Evolutionary conservation across 2,797 vertebrate species (phyloP).

Genomic region (Ctenosaura bakeri): DNA sequence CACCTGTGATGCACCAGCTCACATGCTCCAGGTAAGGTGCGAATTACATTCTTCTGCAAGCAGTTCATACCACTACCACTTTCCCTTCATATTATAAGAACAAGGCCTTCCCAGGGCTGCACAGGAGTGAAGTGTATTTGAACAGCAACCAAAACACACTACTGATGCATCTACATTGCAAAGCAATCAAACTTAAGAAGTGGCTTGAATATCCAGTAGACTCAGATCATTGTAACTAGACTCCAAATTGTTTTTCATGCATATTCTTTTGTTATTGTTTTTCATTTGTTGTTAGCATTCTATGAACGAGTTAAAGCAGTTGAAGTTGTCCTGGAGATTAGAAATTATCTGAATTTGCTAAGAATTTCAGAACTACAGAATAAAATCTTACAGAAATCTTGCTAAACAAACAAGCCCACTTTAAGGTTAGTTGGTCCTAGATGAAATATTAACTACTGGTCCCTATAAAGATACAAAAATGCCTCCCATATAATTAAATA

Average conservation of each 20-base stretch:
- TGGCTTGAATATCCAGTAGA: not conserved
- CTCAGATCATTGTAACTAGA: not conserved
- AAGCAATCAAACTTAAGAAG: constrained; percentile 10
- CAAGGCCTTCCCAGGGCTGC: not conserved
- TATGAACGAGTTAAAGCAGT: not conserved
- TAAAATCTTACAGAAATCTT: not conserved
- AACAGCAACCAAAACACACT: not conserved
- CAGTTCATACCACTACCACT: not conserved
- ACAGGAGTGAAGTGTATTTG: not conserved
- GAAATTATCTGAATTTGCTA: not conserved
- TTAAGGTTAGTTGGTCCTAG: not conserved
- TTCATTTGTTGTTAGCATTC: not conserved
- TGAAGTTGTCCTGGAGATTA: not conserved
- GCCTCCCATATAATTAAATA: not conserved
- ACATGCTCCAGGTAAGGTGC: not conserved
- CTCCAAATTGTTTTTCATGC: not conserved
- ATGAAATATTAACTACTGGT: not conserved
- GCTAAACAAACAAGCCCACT: not conserved
- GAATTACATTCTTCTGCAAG: constrained; percentile 14
- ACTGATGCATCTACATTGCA: not conserved
- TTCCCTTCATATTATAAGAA: not conserved
- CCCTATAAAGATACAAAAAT: not conserved
- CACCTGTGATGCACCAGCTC: not conserved
- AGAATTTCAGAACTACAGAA: not conserved
- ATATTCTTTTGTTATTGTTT: not conserved